A percentile compares a stretch with the other conserved stretches of the same genome.
Evolutionary conservation across 2,888 invertebrate genomes (phyloP).

Genomic region (Agrilus cyanescens): DNA sequence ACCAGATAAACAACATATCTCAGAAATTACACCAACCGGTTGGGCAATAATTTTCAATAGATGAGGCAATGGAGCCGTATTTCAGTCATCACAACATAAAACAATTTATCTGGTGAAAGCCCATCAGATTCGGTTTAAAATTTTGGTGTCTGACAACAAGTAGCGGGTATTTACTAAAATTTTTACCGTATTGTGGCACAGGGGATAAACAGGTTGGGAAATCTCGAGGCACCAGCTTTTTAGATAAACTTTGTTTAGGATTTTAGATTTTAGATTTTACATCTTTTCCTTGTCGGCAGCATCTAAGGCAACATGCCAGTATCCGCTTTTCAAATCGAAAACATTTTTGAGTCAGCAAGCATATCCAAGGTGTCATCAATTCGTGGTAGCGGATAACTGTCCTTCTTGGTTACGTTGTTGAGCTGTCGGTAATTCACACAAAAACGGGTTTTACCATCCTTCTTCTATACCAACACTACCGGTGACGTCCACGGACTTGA

Average conservation of each 20-base stretch:
- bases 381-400: too few species aligned
- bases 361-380: too few species aligned
- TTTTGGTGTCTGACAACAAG: slow-evolving; percentile 11
- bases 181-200: slow-evolving; percentile 7
- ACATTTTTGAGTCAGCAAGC: too few species aligned
- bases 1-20: slow-evolving; percentile 11
- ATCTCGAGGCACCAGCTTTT: slow-evolving; percentile 8
- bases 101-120: slow-evolving; percentile 18
- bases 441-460: too few species aligned
- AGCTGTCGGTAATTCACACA: too few species aligned
- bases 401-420: too few species aligned
- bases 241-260: slow-evolving; percentile 9
- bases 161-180: slow-evolving; percentile 11
- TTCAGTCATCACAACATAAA: slow-evolving; percentile 19
- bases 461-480: too few species aligned
- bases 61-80: slow-evolving; percentile 18
- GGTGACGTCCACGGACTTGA: too few species aligned
- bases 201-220: slow-evolving; percentile 8
- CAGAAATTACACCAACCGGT: slow-evolving; percentile 7
- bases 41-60: slow-evolving; percentile 14
- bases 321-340: too few species aligned
- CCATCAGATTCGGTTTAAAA: slow-evolving; percentile 14
- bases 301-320: too few species aligned
- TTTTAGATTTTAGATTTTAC: too few species aligned
- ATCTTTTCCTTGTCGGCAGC: too few species aligned